Base-by-base conservation (phyloP, 2,888 invertebrate genomes). In the Pheosia gnoma region DNA sequence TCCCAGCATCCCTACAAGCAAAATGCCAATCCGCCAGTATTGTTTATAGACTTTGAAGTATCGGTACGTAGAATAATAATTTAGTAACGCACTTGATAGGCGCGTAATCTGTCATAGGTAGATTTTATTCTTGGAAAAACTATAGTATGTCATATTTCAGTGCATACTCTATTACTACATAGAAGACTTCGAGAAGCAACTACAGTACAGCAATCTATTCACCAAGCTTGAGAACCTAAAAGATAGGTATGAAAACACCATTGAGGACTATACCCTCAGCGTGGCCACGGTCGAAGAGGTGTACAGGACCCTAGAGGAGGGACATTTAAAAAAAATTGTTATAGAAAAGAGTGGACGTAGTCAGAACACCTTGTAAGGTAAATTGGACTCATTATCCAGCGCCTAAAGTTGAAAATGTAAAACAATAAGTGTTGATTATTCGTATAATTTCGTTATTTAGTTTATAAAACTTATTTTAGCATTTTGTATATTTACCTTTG, bases 251-350 rank as follows among this genome's bases (percentile, higher is more conserved):
- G 0, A n/a, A 4, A 45, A 58, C 0, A 13, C 68, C 11, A n/a
- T 72, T 5, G 71, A 72, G 39, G 65, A 67, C 37, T 72, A 70
- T 3, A 58, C 63, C 25, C 62, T 72, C 0, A 59, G 59, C 6
- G 45, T 58, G 0, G 61, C 60, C 0, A 72, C 65, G 0, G 11
- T 72, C 0, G 74, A 70, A 53, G 74, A 72, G 53, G 61, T 67
- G 1, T 73, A 70, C 49, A 25, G 38, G 62, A 9, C 52, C 9
- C 38, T 55, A 5, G 55, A 13, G 3, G 25, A 55, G 13, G 37
- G 37, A 37, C 9, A 53, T 37, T 10, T 37, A 5, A 37, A 36
- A 10, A 53, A 53, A 36, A 53, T 53, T 5, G 11, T 53, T 10
- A 53, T 53, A 11, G 37, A 11, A 7, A 52, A 52, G n/a, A n/a